Percentiles rank a stretch among this genome's conserved stretches.
These are phyloP conservation scores for Galleria mellonella DNA, from an alignment of 1,140 invertebrate genomes.

Conservation along the genomic window DNA sequence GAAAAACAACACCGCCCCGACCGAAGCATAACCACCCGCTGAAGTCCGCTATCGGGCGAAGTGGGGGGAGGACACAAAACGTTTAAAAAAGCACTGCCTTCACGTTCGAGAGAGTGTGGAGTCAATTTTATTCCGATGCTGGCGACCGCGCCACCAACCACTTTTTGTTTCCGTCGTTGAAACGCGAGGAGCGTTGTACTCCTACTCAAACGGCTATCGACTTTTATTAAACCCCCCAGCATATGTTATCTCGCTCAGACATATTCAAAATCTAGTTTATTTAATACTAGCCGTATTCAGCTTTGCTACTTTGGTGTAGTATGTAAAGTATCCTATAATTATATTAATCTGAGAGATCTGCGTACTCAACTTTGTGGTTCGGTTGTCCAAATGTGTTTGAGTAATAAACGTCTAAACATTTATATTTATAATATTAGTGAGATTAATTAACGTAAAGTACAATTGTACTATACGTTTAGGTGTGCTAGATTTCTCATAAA, in stretches of 20 bases:
- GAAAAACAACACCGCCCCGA: constrained; percentile 68
- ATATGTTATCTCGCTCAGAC: not conserved
- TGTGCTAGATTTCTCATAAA: too few species aligned
- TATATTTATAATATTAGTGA: too few species aligned
- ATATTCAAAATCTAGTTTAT: not conserved
- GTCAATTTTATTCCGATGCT: constrained; percentile 74
- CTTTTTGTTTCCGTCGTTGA: constrained; percentile 70
- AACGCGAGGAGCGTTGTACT: constrained; percentile 65
- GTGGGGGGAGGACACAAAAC: constrained; percentile 52
- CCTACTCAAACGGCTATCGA: constrained; percentile 61
- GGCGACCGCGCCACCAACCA: constrained; percentile 66
- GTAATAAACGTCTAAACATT: too few species aligned
- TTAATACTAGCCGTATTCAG: not conserved
- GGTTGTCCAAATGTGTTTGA: too few species aligned
- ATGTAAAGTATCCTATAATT: too few species aligned
- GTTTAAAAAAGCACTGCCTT: constrained; percentile 63
- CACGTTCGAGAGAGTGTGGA: constrained; percentile 70
- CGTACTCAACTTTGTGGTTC: too few species aligned
- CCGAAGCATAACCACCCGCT: constrained; percentile 68
- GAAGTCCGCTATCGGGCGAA: constrained; percentile 43
- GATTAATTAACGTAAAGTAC: too few species aligned
- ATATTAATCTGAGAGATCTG: too few species aligned
- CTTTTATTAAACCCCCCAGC: constrained; percentile 61
- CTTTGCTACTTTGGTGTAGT: not conserved
- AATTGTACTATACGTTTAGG: too few species aligned